Base-by-base conservation (phyloP, 2,888 invertebrate species). In the Baccha elongata region DNA sequence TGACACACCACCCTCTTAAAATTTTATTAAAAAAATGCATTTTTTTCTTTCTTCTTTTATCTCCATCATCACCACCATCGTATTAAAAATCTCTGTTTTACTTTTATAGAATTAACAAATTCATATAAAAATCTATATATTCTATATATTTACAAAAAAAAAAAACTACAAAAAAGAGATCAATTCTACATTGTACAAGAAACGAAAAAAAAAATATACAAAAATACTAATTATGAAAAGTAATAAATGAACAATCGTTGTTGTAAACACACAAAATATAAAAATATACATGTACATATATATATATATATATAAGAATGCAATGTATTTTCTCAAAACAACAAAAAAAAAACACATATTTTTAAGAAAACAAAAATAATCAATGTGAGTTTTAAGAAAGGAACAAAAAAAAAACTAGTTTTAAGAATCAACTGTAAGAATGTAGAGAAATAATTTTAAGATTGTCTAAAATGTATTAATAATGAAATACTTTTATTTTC, bases 131-230 rank as follows among this genome's bases (percentile, higher is more conserved):
- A 40, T 40, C 55, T 58, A 40, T 58, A 40, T 58, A 37, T 53
- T 55, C 75, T 83, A 79, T 84, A 84, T 80, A 75, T 78, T 85
- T 71, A 81, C 74, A 85, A 74, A 85, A 67, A 48, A 73, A n/a
- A 78, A 78, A 64, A 55, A 74, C 79, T 42, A 68, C 73, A 72
- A 85, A 84, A 74, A 53, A 68, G 64, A 68, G 46, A 74, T 80
- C 40, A 74, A 81, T 58, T 68, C 46, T 80, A 75, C 75, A 55
- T 81, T 83, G 80, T 83, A 72, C 73, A 80, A 81, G 58, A 81
- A 76, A 85, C 78, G 74, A 52, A 73, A 58, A 53, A 42, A 52
- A 67, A 52, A 76, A 68, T 21, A 21, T 67, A 52, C 72, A 32
- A 62, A 69, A 55, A 69, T 84, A 86, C 67, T 85, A 85, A 76